These are phyloP conservation scores for Dendropsophus ebraccatus DNA, from an alignment of 2,113 vertebrate species.

Conservation along the genomic window DNA sequence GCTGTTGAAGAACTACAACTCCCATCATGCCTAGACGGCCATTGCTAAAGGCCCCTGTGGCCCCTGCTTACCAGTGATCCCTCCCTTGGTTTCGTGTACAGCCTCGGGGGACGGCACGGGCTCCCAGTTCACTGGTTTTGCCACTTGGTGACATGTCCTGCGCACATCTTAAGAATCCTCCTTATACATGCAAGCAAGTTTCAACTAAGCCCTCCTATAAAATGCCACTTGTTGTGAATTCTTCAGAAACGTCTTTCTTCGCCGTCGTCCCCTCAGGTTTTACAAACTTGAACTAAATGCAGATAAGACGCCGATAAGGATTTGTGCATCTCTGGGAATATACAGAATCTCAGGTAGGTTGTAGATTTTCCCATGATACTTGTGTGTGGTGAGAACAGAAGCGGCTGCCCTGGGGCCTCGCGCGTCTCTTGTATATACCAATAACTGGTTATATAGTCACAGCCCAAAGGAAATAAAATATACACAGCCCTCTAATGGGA, in stretches of 20 bases:
- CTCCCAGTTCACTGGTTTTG: neutral
- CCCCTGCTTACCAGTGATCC: too few relatives aligned
- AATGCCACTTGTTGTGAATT: constrained; percentile 11
- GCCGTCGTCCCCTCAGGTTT: neutral
- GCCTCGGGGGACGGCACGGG: neutral
- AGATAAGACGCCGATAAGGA: neutral
- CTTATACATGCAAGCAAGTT: neutral
- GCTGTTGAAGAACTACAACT: too few relatives aligned
- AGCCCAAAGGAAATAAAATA: neutral
- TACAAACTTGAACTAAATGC: neutral
- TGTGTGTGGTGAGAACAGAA: neutral
- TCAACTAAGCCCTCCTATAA: neutral
- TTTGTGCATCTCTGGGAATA: neutral
- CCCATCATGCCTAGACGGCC: too few relatives aligned
- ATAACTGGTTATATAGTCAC: neutral
- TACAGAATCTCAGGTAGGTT: neutral
- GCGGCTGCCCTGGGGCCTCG: neutral
- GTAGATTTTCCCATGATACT: constrained; percentile 24
- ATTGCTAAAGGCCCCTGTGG: too few relatives aligned
- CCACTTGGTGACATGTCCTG: neutral
- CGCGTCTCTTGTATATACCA: neutral
- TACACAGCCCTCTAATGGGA: neutral
- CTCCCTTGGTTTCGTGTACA: neutral
- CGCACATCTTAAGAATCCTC: neutral
- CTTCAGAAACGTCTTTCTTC: neutral